A percentile compares a stretch with the other conserved stretches of the same genome.
Evolutionary conservation across 1,140 invertebrate species (phyloP).

Genomic region (Papilio dardanus): DNA sequence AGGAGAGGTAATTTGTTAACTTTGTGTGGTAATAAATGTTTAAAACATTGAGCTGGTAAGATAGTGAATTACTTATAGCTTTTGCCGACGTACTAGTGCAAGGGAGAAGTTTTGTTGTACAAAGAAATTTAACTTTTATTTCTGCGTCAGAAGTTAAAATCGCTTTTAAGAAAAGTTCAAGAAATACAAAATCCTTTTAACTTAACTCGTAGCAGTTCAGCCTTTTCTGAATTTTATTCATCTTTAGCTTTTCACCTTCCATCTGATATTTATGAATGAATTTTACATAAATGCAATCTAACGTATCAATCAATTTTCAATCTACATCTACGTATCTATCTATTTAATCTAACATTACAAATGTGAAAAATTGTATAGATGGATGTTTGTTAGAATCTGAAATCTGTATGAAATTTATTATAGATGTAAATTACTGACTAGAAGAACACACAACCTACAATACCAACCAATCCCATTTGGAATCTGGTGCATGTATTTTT

Average conservation of each 20-base stretch:
- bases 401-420: too few relatives aligned
- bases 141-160: conserved; percentile 13
- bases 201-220: background rate
- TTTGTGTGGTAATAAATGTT: background rate
- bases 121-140: conserved; percentile 22
- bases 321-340: too few relatives aligned
- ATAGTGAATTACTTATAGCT: background rate
- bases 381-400: too few relatives aligned
- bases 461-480: too few relatives aligned
- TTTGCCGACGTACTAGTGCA: background rate
- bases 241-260: background rate
- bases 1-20: background rate
- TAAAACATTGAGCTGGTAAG: background rate
- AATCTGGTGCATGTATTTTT: too few relatives aligned
- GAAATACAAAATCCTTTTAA: conserved; percentile 18
- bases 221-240: conserved; percentile 2
- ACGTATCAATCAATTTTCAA: too few relatives aligned
- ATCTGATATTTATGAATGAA: background rate
- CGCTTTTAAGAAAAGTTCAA: conserved; percentile 2
- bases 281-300: too few relatives aligned
- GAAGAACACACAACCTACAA: too few relatives aligned
- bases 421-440: too few relatives aligned
- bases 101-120: background rate
- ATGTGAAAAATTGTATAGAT: too few relatives aligned
- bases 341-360: too few relatives aligned